These are phyloP conservation scores for Xiphophorus hellerii DNA, from an alignment of 2,113 vertebrate genomes.

Conservation along the genomic window DNA sequence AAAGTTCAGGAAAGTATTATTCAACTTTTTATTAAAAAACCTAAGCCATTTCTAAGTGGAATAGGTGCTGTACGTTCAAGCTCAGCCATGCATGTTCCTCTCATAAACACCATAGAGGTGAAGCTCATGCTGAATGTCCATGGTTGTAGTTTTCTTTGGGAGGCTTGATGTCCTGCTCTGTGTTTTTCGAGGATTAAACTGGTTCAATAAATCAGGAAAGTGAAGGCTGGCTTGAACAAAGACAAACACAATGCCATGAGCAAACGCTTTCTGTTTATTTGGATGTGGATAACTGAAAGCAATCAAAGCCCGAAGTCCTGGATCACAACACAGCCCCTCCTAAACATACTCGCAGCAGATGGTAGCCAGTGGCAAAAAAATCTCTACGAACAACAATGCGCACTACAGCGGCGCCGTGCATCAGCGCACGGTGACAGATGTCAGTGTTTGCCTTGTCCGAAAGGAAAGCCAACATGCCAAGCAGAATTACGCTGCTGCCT, in stretches of 20 bases:
- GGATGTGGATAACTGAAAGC: slow-evolving; percentile 48
- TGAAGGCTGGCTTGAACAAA: slow-evolving; percentile 20
- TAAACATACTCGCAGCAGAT: slow-evolving; percentile 52
- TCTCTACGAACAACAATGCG: slow-evolving; percentile 32
- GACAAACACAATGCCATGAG: slow-evolving; percentile 48
- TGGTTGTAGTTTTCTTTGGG: slow-evolving; percentile 3
- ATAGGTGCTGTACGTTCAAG: background rate
- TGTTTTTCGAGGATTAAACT: slow-evolving; percentile 33
- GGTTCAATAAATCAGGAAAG: slow-evolving; percentile 41
- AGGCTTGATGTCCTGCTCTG: background rate
- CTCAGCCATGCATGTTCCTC: background rate
- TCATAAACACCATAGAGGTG: background rate
- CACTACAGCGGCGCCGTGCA: slow-evolving; percentile 17
- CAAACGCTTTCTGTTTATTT: slow-evolving; percentile 52
- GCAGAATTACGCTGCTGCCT: slow-evolving; percentile 13
- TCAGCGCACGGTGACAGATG: slow-evolving; percentile 39
- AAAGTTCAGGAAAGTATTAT: no score
- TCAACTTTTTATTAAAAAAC: slow-evolving; percentile 35
- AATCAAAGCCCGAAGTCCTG: slow-evolving; percentile 41
- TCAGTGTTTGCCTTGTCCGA: slow-evolving; percentile 33
- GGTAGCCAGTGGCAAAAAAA: slow-evolving; percentile 39
- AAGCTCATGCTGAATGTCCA: background rate
- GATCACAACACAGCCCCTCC: slow-evolving; percentile 31
- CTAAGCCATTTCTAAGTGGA: slow-evolving; percentile 8
- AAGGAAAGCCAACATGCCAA: slow-evolving; percentile 23